A percentile compares a stretch with the other conserved stretches of the same genome.
phyloP scores from a whole-genome alignment of 2,888 invertebrate genomes.

The Anticlea derivata region DNA sequence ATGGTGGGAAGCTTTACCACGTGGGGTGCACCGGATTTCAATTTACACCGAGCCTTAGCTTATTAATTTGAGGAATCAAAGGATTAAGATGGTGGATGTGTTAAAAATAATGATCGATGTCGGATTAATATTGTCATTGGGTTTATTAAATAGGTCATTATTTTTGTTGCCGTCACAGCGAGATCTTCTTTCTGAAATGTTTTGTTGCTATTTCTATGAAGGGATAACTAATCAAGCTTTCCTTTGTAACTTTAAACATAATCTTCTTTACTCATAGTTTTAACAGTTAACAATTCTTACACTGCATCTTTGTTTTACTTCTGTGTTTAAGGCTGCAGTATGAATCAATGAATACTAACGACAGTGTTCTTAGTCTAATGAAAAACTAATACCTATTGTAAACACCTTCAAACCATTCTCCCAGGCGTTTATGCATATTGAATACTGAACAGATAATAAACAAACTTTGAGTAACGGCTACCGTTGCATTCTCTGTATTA shows the following conservation, averaged over 20 bases:
- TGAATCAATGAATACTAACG: slow-evolving; percentile 29
- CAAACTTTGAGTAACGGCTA: slow-evolving; percentile 39
- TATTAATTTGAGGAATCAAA: slow-evolving; percentile 34
- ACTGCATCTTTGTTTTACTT: slow-evolving; percentile 14
- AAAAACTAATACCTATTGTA: slow-evolving; percentile 34
- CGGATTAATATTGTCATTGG: slow-evolving; percentile 14
- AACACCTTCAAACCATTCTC: slow-evolving; percentile 35
- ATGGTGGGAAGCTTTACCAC: slow-evolving; percentile 61
- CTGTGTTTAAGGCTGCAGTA: slow-evolving; percentile 8
- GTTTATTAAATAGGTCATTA: not conserved
- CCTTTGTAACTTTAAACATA: too few relatives aligned
- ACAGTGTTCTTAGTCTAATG: slow-evolving; percentile 30
- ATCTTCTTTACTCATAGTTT: too few relatives aligned
- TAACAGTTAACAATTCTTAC: not conserved
- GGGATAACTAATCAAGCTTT: too few relatives aligned
- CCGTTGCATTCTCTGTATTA: slow-evolving; percentile 36
- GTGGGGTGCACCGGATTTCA: slow-evolving; percentile 29
- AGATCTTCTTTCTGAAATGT: too few relatives aligned
- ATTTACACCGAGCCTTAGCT: slow-evolving; percentile 9
- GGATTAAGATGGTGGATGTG: slow-evolving; percentile 28
- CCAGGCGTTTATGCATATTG: slow-evolving; percentile 40
- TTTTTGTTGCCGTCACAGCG: not conserved
- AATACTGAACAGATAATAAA: slow-evolving; percentile 34
- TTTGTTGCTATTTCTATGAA: too few relatives aligned
- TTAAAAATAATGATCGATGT: slow-evolving; percentile 20